These are phyloP conservation scores for Holothuria scabra DNA, from an alignment of 53 echinoderm and acorn worm genomes.

Conservation along the genomic window DNA sequence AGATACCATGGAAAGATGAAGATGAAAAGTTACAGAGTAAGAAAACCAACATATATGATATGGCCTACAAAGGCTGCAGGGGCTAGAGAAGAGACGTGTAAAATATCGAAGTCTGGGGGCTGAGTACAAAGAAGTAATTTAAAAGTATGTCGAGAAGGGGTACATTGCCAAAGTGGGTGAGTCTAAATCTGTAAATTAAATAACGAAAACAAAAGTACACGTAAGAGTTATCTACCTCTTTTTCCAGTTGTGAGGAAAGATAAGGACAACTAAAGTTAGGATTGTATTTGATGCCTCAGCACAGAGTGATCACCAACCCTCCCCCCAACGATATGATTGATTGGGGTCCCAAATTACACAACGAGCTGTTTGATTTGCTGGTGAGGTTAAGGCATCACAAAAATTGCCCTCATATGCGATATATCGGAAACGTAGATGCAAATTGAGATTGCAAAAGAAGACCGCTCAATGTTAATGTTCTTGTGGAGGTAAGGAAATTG, in stretches of 20 bases:
- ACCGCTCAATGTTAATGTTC: neutral
- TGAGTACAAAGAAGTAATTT: neutral
- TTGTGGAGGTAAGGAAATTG: neutral
- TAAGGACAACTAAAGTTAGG: neutral
- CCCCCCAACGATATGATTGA: neutral
- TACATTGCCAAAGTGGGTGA: neutral
- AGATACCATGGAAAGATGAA: neutral
- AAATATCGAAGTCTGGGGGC: neutral
- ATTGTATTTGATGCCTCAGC: neutral
- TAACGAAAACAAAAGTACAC: neutral
- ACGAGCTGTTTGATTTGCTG: neutral
- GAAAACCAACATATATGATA: neutral
- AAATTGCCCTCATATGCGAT: neutral
- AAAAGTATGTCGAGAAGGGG: neutral
- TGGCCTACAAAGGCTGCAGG: neutral
- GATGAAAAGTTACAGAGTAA: too few species aligned
- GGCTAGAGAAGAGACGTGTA: neutral
- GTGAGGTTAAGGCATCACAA: neutral
- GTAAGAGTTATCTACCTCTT: neutral
- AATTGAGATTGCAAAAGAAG: neutral
- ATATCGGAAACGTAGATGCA: constrained; percentile 18
- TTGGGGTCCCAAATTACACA: neutral
- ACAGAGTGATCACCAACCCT: neutral
- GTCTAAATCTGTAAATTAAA: neutral
- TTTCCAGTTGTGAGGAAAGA: neutral